These are phyloP conservation scores for Heliconius sara DNA, from an alignment of 2,888 invertebrate species.

Conservation along the genomic window DNA sequence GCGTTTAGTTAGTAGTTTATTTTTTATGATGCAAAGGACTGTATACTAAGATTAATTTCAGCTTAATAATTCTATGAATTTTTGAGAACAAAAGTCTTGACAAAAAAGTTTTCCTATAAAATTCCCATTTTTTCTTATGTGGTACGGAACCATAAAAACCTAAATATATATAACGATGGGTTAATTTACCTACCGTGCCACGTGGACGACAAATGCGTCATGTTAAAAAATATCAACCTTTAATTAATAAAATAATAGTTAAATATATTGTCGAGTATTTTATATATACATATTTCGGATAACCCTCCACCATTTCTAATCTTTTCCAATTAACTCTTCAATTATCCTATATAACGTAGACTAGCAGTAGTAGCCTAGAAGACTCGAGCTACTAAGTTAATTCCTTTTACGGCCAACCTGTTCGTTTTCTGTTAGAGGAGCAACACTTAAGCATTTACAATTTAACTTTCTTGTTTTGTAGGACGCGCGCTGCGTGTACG, in stretches of 20 bases:
- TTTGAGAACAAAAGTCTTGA: neutral
- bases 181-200: neutral
- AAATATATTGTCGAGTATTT: neutral
- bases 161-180: neutral
- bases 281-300: neutral
- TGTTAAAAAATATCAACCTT: neutral
- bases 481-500: neutral
- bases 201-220: neutral
- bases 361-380: neutral
- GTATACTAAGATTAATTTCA: too few species aligned
- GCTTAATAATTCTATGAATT: too few species aligned
- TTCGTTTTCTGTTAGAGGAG: constrained; percentile 11
- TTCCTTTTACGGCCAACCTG: constrained; percentile 5
- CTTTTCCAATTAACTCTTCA: neutral
- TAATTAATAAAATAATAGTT: neutral
- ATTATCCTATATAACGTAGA: neutral
- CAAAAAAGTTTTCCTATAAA: neutral
- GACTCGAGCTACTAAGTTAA: neutral
- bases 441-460: neutral
- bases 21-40: too few species aligned
- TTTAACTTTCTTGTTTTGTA: constrained; percentile 20
- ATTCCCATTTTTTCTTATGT: neutral
- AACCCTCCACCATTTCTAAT: neutral
- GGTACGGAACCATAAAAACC: neutral
- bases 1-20: too few species aligned